A percentile compares a stretch with the other conserved stretches of the same genome.
These are phyloP conservation scores for Neopipo cinnamomea DNA, from an alignment of 2,113 vertebrate species.

Conservation along the genomic window DNA sequence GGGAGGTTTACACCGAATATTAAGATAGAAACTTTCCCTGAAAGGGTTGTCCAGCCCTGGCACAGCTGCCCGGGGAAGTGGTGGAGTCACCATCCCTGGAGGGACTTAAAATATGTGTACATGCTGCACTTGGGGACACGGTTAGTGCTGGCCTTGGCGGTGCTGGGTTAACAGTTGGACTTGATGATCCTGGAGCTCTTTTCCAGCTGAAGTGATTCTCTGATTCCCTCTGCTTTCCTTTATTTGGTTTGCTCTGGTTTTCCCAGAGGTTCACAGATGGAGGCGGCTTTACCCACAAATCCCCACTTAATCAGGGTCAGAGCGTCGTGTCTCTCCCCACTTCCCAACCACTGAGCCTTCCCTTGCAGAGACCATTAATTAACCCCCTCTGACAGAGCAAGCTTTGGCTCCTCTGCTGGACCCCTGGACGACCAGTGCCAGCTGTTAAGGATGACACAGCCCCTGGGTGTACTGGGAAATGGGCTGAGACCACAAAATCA, in stretches of 20 bases:
- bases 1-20: neutral
- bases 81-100: neutral
- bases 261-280: neutral
- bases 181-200: neutral
- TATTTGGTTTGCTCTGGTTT: slow-evolving; percentile 20
- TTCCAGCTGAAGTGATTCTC: neutral
- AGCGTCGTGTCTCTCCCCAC: neutral
- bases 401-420: neutral
- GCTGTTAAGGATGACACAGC: slow-evolving; percentile 37
- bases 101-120: neutral
- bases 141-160: neutral
- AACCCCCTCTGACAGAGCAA: neutral
- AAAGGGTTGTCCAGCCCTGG: neutral
- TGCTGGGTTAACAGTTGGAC: neutral
- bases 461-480: neutral
- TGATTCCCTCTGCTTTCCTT: neutral
- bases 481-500: neutral
- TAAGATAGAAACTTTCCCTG: neutral
- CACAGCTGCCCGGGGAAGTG: neutral
- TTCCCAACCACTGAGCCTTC: neutral
- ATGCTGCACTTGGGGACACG: neutral
- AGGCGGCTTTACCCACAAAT: neutral
- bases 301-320: slow-evolving; percentile 9
- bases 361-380: neutral
- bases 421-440: neutral